Conservation (phyloP, 1,140 invertebrate genomes). For the Bombus difficillimus region DNA sequence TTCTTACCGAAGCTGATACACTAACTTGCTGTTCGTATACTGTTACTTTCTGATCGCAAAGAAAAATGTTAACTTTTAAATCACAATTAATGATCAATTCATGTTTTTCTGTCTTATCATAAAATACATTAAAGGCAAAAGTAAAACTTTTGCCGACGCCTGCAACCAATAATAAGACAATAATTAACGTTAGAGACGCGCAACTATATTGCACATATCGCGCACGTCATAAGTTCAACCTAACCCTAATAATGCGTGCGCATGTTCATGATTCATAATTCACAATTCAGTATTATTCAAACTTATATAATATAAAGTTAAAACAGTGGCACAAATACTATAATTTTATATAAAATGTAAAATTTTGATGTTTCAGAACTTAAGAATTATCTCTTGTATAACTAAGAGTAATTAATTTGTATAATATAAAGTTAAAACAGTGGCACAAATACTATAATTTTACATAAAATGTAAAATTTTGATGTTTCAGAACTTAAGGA, state of each 20-base stretch:
- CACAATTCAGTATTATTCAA: conserved; percentile 21
- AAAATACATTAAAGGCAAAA: not conserved
- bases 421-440: not conserved
- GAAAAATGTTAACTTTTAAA: not conserved
- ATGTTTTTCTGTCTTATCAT: not conserved
- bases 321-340: not conserved
- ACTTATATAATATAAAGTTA: not conserved
- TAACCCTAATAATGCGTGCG: conserved; percentile 70
- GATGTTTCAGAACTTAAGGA: not conserved
- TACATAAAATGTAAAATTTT: not conserved
- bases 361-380: not conserved
- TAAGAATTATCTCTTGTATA: not conserved
- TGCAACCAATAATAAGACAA: conserved; percentile 46
- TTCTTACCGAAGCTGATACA: conserved; percentile 31
- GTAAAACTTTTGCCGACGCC: conserved; percentile 24
- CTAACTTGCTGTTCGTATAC: conserved; percentile 9
- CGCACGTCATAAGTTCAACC: conserved; percentile 64
- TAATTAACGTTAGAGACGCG: conserved; percentile 61
- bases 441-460: not conserved
- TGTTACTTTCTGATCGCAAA: conserved; percentile 11
- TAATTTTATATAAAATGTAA: not conserved
- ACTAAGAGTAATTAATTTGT: not conserved
- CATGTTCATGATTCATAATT: conserved; percentile 30
- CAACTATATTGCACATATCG: conserved; percentile 50
- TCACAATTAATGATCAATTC: conserved; percentile 1